Evolutionary conservation across 1,140 invertebrate species (phyloP), one percentile per base, ranked within the genome.

Genomic region (Drosophila repleta): DNA sequence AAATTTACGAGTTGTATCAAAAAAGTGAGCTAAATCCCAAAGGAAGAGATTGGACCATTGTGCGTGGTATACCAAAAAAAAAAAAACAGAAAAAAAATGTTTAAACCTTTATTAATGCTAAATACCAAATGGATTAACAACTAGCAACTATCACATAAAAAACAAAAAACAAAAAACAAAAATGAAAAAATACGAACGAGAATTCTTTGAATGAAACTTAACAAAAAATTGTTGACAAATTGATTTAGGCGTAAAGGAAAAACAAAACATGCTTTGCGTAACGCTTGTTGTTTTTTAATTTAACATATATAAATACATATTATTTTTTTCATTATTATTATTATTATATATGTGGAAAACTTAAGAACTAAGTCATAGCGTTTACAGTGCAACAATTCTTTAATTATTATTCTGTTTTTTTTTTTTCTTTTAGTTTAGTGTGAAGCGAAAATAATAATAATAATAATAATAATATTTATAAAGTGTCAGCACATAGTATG

Each of bases 301-400:
- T 35, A 32, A 20, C 45, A 37, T 61, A 35, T 43, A 32, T 45
- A 72, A 62, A 39, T 15, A 26, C 48, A 51, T 52, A 45, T 32
- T 32, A 26, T 13, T 32, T 62, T 46, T 64, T 32, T n/a, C 26
- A 56, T 39, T 71, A 43, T 18, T 46, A 48, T 67, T 64, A 41
- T 17, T 32, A 61, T 48, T 66, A 48, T 37, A 52, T 8, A 29
- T 8, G 6, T 71, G 74, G 46, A 67, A 57, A 64, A 84, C 68
- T 68, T 84, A 88, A 83, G 57, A 88, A 79, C 83, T 87, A 87
- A 87, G 83, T 87, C 83, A 87, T 87, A 87, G 79, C 29, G 64
- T 82, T 82, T 88, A 87, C 72, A 82, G 37, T 51, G 29, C 35
- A 56, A 55, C 63, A 69, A 35, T 11, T 24, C 21, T 24, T 24